These are phyloP conservation scores for Calidris pygmaea DNA, from an alignment of 2,113 vertebrate species.

Conservation along the genomic window DNA sequence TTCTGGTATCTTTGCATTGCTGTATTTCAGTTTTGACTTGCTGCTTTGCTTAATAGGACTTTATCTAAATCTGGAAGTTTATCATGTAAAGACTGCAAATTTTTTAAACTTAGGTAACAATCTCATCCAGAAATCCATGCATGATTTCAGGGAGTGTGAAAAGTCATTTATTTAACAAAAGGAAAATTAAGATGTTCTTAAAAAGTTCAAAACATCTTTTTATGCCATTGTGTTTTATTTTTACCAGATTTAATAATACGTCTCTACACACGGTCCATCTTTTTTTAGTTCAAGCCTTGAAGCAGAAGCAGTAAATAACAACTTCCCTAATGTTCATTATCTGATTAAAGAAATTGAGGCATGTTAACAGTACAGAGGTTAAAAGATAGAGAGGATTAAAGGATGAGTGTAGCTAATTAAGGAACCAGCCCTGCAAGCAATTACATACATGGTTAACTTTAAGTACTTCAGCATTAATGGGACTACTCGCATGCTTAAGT, in stretches of 20 bases:
- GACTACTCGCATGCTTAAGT: conserved; percentile 17
- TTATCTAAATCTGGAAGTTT: neutral
- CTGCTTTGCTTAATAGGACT: neutral
- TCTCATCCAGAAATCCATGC: neutral
- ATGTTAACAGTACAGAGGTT: conserved; percentile 47
- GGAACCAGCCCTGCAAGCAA: conserved; percentile 47
- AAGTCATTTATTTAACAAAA: neutral
- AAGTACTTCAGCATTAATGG: conserved; percentile 34
- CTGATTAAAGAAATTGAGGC: conserved; percentile 52
- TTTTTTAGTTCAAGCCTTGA: neutral
- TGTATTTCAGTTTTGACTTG: neutral
- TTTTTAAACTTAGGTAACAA: neutral
- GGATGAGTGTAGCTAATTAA: conserved; percentile 57
- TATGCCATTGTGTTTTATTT: neutral
- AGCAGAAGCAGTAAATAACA: conserved; percentile 26
- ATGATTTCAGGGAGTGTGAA: neutral
- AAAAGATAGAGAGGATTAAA: conserved; percentile 50
- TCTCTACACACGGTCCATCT: neutral
- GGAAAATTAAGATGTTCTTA: neutral
- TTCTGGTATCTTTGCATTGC: neutral
- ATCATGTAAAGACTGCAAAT: neutral
- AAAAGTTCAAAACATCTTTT: neutral
- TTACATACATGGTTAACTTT: conserved; percentile 54
- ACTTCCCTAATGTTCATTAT: conserved; percentile 14
- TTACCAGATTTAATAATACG: neutral